Conservation (phyloP, 2,888 invertebrate genomes). For the Keiferia lycopersicella region DNA sequence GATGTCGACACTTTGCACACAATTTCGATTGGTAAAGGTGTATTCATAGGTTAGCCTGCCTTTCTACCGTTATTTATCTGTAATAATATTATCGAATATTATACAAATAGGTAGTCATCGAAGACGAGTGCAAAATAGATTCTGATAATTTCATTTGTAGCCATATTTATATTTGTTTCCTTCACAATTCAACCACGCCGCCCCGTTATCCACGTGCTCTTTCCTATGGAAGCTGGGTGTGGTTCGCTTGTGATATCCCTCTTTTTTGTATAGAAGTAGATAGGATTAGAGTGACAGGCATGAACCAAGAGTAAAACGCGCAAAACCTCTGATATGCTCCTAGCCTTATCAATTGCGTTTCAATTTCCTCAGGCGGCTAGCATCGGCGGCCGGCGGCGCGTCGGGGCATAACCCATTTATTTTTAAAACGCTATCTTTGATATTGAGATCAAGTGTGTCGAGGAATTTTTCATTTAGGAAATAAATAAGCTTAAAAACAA, state of each 20-base stretch:
- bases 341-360: conserved; percentile 42
- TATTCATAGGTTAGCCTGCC: neutral
- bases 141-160: too few relatives aligned
- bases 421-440: conserved; percentile 51
- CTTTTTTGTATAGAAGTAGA: too few relatives aligned
- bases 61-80: conserved; percentile 21
- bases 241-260: too few relatives aligned
- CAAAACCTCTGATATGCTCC: conserved; percentile 40
- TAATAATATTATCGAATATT: neutral
- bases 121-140: too few relatives aligned
- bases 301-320: too few relatives aligned
- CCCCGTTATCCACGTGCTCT: too few relatives aligned
- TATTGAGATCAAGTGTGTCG: conserved; percentile 33
- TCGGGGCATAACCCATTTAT: conserved; percentile 47
- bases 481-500: conserved; percentile 78
- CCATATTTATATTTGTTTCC: too few relatives aligned
- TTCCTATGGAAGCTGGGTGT: too few relatives aligned
- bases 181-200: too few relatives aligned
- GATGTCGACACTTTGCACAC: conserved; percentile 31
- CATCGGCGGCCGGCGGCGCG: neutral
- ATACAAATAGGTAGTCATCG: too few relatives aligned
- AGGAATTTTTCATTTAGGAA: conserved; percentile 49
- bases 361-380: conserved; percentile 27
- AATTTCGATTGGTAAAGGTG: conserved; percentile 25
- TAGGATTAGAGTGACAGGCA: too few relatives aligned